Base-by-base conservation (phyloP, 2,797 vertebrate species). In the Neosilurus hyrtlii region DNA sequence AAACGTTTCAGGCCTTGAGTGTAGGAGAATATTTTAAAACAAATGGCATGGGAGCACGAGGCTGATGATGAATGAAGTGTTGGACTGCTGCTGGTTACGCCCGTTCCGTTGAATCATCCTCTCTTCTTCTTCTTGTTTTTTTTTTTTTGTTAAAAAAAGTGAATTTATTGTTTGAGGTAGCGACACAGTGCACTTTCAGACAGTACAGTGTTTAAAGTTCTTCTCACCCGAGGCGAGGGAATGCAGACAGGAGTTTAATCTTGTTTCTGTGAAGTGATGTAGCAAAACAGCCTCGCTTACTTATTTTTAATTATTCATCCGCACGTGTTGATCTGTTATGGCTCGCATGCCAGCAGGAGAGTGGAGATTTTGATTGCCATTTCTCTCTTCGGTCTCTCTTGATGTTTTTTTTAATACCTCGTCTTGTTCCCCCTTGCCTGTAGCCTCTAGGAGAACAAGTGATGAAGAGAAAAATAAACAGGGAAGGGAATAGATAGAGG, bases 381-480 rank as follows among this genome's bases (percentile, higher is more conserved):
- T 59, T 59, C 81, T 88, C 76, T 83, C 78, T 87, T 83, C n/a
- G 2, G 4, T 73, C 78, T 80, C 43, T 74, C 24, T 3, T 10
- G 35, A 7, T 12, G 2, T 54, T 10, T 16, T 9, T 52, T 15
- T 54, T 71, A 59, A 37, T 51, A 82, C 22, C 67, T 26, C 22
- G 51, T 70, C 35, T 75, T 22, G 63, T 86, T 82, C 26, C 57
- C 67, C 20, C 22, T 2, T 71, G 83, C 80, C 75, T 86, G 83
- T 81, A 59, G 73, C 67, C 74, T 82, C 72, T 59, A 79, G 83
- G 77, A 61, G 57, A 72, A 56, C 12, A 43, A 68, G 79, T 84
- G 84, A 80, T 61, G 78, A 84, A 65, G 70, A 66, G 85, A 82
- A 59, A 63, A 73, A 83, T 56, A 80, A 81, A 79, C 87, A 77